Evolutionary conservation across 2,113 vertebrate species (phyloP).

Genomic region (Sorex fumeus): DNA sequence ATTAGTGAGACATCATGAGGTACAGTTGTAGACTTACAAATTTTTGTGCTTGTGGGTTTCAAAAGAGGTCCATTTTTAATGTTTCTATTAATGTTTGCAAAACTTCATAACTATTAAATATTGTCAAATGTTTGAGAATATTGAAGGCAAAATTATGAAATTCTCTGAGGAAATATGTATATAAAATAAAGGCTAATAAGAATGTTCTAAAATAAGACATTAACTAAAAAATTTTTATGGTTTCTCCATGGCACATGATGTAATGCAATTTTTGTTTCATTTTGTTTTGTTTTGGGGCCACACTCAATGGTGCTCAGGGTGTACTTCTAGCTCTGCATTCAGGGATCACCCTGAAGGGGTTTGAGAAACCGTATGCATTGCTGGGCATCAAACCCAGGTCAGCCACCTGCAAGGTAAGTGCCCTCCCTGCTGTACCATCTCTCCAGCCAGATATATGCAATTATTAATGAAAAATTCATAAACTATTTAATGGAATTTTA

Average conservation of each 20-base stretch:
- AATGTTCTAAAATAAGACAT: background rate
- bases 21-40: too few species aligned
- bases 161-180: background rate
- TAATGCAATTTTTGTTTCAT: too few species aligned
- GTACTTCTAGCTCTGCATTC: too few species aligned
- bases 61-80: constrained; percentile 25
- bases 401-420: too few species aligned
- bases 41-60: too few species aligned
- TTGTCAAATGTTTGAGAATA: constrained; percentile 12
- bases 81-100: background rate
- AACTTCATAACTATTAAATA: constrained; percentile 8
- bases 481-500: constrained; percentile 40
- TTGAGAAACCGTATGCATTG: too few species aligned
- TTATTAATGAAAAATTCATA: constrained; percentile 41
- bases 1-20: too few species aligned
- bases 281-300: too few species aligned
- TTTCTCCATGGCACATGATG: background rate
- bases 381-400: too few species aligned
- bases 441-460: background rate
- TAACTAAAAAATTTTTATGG: constrained; percentile 9
- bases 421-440: too few species aligned
- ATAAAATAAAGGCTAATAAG: constrained; percentile 46
- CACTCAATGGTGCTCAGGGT: too few species aligned
- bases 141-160: background rate
- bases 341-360: too few species aligned